A percentile compares a stretch with the other conserved stretches of the same genome.
phyloP scores from a whole-genome alignment of 2,888 invertebrate genomes.

The Polyploca ridens region DNA sequence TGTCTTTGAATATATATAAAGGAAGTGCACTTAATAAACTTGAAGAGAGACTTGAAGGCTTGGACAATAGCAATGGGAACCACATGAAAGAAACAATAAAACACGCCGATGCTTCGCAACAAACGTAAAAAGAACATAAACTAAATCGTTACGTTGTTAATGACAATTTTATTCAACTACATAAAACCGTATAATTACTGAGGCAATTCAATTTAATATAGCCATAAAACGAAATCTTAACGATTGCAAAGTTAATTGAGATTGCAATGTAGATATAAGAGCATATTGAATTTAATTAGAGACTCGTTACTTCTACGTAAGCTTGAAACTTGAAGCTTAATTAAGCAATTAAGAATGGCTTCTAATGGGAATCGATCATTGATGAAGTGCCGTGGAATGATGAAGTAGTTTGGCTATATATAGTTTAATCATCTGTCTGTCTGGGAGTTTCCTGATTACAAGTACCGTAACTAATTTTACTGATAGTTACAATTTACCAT shows the following conservation, averaged over 20 bases:
- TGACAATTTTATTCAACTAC: conserved; percentile 35
- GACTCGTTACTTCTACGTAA: conserved; percentile 13
- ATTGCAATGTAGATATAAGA: conserved; percentile 40
- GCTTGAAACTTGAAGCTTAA: conserved; percentile 15
- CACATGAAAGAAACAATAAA: conserved; percentile 7
- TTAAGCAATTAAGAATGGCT: conserved; percentile 16
- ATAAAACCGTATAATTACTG: conserved; percentile 33
- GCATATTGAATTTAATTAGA: conserved; percentile 36
- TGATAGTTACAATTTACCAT: too few relatives aligned
- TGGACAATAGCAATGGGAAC: too few relatives aligned
- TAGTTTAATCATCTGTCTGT: neutral
- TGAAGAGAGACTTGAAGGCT: too few relatives aligned
- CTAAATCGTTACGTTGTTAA: conserved; percentile 18
- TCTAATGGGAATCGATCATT: conserved; percentile 12
- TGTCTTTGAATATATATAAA: neutral
- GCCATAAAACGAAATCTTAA: conserved; percentile 37
- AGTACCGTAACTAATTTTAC: too few relatives aligned
- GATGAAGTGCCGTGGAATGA: neutral
- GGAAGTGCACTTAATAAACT: neutral
- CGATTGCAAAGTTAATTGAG: conserved; percentile 36
- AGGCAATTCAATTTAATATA: conserved; percentile 23
- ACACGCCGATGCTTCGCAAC: neutral
- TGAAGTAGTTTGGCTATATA: neutral
- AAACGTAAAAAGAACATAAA: conserved; percentile 9
- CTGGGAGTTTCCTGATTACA: neutral